Evolutionary conservation across 2,113 vertebrate species (phyloP).

Genomic region (Rattus norvegicus): DNA sequence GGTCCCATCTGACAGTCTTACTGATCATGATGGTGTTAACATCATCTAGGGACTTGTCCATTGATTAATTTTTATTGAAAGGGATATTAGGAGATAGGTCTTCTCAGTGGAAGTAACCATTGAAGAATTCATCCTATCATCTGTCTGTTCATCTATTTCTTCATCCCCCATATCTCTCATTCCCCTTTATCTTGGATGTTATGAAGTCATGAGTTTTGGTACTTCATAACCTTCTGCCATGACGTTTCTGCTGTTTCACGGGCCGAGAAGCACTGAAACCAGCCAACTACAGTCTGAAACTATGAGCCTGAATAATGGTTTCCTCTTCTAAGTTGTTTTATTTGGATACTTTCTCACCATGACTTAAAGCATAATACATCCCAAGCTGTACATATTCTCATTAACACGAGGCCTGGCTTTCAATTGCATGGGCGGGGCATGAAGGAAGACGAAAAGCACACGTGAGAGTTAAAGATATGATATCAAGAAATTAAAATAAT

Average conservation of each 20-base stretch:
- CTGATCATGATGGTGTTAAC: not conserved
- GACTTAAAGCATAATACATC: not conserved
- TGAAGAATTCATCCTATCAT: not conserved
- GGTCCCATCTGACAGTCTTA: not conserved
- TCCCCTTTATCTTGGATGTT: not conserved
- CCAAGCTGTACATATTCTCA: not conserved
- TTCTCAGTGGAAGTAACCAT: not conserved
- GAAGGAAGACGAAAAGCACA: conserved; percentile 10
- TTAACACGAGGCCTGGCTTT: conserved; percentile 6
- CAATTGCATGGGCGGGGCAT: not conserved
- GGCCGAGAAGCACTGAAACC: not conserved
- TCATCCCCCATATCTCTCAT: too few relatives aligned
- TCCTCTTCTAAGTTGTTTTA: not conserved
- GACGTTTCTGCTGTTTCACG: too few relatives aligned
- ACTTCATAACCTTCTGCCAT: not conserved
- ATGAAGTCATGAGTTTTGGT: not conserved
- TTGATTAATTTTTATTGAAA: not conserved
- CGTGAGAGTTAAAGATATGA: not conserved
- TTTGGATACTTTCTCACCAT: too few relatives aligned
- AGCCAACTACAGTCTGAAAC: not conserved
- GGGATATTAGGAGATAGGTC: not conserved
- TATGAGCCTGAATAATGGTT: too few relatives aligned
- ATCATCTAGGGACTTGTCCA: not conserved
- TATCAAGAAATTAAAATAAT: not conserved
- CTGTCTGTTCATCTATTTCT: not conserved